phyloP scores from a whole-genome alignment of 2,888 invertebrate genomes.

The Amblyjoppa fuscipennis region DNA sequence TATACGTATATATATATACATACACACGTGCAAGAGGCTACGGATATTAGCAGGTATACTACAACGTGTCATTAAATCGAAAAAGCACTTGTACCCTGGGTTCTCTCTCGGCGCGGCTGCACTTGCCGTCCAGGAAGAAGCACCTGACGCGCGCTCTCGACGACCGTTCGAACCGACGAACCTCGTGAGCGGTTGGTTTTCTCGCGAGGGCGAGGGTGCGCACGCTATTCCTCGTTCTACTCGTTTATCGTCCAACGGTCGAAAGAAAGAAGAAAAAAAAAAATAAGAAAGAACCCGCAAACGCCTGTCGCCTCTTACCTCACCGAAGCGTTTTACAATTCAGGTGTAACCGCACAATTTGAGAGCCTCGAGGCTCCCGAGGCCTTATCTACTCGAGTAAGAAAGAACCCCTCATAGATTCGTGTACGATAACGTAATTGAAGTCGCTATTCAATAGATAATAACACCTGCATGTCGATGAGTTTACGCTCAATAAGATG shows the following conservation, averaged over 20 bases:
- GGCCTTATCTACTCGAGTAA: neutral
- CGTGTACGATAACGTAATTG: neutral
- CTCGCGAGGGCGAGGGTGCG: conserved; percentile 53
- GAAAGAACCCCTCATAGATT: neutral
- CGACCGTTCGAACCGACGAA: conserved; percentile 58
- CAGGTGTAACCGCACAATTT: conserved; percentile 16
- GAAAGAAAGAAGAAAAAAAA: conserved; percentile 50
- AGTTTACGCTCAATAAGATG: neutral
- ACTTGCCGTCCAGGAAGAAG: conserved; percentile 84
- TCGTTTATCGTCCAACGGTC: conserved; percentile 71
- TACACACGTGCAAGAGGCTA: conserved; percentile 28
- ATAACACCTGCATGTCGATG: neutral
- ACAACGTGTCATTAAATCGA: conserved; percentile 83
- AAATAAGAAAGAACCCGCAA: conserved; percentile 59
- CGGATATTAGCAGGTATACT: conserved; percentile 59
- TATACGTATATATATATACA: neutral
- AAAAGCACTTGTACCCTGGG: conserved; percentile 78
- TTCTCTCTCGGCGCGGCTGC: conserved; percentile 71
- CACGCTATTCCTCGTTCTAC: conserved; percentile 23
- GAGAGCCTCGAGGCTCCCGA: neutral
- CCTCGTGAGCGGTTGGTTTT: conserved; percentile 58
- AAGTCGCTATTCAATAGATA: neutral
- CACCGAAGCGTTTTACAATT: conserved; percentile 16
- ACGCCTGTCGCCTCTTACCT: conserved; percentile 62
- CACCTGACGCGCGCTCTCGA: conserved; percentile 80